Evolutionary conservation across 2,113 vertebrate genomes (phyloP), one percentile per base, ranked within the genome.

Genomic region (Channa maculata): DNA sequence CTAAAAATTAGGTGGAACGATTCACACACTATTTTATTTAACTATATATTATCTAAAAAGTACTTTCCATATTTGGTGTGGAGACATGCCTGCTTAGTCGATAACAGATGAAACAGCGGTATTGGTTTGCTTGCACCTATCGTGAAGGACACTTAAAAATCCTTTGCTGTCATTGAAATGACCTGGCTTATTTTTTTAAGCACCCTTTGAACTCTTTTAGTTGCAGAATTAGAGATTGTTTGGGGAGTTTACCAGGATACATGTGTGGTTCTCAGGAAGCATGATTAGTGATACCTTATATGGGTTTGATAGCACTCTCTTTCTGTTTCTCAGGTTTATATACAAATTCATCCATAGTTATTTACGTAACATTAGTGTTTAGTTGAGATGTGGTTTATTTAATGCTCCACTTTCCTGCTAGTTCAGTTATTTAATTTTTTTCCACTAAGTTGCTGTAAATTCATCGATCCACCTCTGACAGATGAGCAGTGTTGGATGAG

Each of bases 221-320:
- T 24, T 69, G 84, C 54, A 79, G 83, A 84, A 81, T 77, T 84
- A 85, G 84, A 51, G 75, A 45, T 66, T 68, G 85, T 71, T 79
- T 58, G 71, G 79, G 75, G 76, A 82, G 73, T 80, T 65, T 49
- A 54, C 75, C 38, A 5, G 72, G 82, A 86, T 33, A 41, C 69
- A 50, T 44, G 67, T 55, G 72, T 11, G 5, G 73, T 82, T 43
- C 61, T 4, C 83, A 79, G 89, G 82, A 92, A 87, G 75, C 65
- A 51, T 74, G 77, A 88, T 85, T 75, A 82, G 74, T 58, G 82
- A 83, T 83, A 86, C 79, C 39, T 68, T 24, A 24, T 24, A 24
- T 24, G 82, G 89, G 86, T 90, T 87, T 88, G 88, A 89, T 89
- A 12, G 65, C 71, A n/a, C 12, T 50, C 75, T 14, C 24, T 64